These are phyloP conservation scores for Nomada ruficornis DNA, from an alignment of 2,888 invertebrate species.

Conservation along the genomic window DNA sequence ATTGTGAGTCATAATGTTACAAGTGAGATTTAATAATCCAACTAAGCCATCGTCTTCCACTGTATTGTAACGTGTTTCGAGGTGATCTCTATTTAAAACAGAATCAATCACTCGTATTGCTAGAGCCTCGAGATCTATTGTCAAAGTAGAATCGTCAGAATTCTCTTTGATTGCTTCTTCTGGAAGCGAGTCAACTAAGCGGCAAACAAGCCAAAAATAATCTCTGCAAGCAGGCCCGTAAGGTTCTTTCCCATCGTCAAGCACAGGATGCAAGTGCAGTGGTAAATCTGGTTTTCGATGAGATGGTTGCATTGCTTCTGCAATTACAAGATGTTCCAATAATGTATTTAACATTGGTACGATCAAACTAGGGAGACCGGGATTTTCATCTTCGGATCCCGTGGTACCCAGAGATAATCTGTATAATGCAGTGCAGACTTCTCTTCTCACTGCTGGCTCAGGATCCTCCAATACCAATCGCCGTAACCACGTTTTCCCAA, in stretches of 20 bases:
- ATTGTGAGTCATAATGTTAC: constrained; percentile 95
- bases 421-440: constrained; percentile 97
- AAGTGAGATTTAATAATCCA: constrained; percentile 93
- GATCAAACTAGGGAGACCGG: constrained; percentile 86
- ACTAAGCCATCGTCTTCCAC: constrained; percentile 96
- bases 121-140: constrained; percentile 90
- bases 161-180: constrained; percentile 91
- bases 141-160: constrained; percentile 85
- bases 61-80: constrained; percentile 92
- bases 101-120: constrained; percentile 91
- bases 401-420: constrained; percentile 91
- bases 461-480: constrained; percentile 95
- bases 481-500: constrained; percentile 90
- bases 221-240: constrained; percentile 97
- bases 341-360: constrained; percentile 93
- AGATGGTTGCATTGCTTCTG: constrained; percentile 92
- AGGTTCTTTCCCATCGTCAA: constrained; percentile 95
- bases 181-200: constrained; percentile 94
- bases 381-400: constrained; percentile 84
- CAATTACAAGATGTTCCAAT: constrained; percentile 92
- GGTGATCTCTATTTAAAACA: constrained; percentile 91
- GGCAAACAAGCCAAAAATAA: constrained; percentile 96
- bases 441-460: constrained; percentile 95
- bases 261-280: constrained; percentile 86
- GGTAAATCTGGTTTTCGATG: constrained; percentile 78